phyloP scores from a whole-genome alignment of 2,888 invertebrate genomes.

The Nineta flava region DNA sequence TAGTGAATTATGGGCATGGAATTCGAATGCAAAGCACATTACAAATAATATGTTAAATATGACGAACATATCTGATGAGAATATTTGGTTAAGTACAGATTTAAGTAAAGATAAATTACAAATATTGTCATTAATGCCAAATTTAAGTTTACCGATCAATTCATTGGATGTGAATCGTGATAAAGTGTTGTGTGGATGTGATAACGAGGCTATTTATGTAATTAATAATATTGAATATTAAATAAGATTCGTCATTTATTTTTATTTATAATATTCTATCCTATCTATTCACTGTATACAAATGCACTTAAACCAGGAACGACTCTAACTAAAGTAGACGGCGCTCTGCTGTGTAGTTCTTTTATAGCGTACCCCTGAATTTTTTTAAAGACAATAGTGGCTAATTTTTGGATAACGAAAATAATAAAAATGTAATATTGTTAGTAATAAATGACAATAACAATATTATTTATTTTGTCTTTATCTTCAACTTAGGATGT shows the following conservation, averaged over 20 bases:
- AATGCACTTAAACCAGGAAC: no score
- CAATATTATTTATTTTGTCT: no score
- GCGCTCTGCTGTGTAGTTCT: no score
- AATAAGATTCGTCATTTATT: constrained; percentile 18
- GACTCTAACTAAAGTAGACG: no score
- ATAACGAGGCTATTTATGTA: constrained; percentile 77
- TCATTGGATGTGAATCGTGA: constrained; percentile 61
- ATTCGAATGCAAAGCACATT: constrained; percentile 34
- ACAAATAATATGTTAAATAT: constrained; percentile 10
- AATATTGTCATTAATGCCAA: constrained; percentile 56
- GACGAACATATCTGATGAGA: constrained; percentile 19
- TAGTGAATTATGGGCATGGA: constrained; percentile 87
- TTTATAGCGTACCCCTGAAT: no score
- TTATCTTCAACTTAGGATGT: no score
- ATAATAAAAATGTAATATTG: no score
- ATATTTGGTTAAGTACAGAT: constrained; percentile 52
- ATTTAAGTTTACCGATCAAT: constrained; percentile 65
- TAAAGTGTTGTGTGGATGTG: constrained; percentile 66
- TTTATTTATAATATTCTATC: background rate
- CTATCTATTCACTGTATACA: no score
- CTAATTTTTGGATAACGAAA: no score
- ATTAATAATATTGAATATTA: constrained; percentile 42
- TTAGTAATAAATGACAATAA: no score
- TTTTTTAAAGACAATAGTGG: no score
- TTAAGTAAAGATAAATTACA: constrained; percentile 52